Evolutionary conservation across 92 coral and sea anemone genomes (phyloP), one percentile per base, ranked within the genome.

Genomic region (Phenganax subtilis): DNA sequence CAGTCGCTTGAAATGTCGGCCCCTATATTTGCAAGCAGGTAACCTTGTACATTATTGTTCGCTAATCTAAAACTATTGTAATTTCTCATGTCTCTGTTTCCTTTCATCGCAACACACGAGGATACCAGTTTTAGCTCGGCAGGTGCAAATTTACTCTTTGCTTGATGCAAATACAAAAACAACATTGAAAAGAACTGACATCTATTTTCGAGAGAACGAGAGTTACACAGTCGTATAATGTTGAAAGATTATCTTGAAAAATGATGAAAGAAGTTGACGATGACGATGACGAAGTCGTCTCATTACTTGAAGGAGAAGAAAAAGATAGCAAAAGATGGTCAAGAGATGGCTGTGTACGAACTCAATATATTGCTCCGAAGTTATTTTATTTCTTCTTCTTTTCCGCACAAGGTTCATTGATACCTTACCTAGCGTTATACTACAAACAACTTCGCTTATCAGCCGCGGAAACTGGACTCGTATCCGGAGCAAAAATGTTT

Each of bases 341-440:
- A 20, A 81, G 28, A 64, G 47, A 44, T 20, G 51, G 81, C 6
- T 81, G 88, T 29, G 76, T 71, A 54, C 86, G 88, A 68, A 89
- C 82, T 51, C 68, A 86, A 55, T 86, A 85, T 16, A 81, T 88
- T 73, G 84, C 89, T 57, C 89, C 96, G 10, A 94, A 94, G 80
- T 92, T 92, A 7, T 94, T 94, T 77, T 94, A 94, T 85, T 76
- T 91, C 54, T 89, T 89, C 67, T 94, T 94, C 86, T 94, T 92
- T 76, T 88, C 92, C 51, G 98, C 92, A 37, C 87, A 92, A 56
- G 98, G 98, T 53, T 91, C 98, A 16, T 75, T 94, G 29, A 92
- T 88, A 81, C 98, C 98, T 11, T 94, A 94, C 66, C 86, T 94
- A 44, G 97, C 98, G 10, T 89, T 94, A 8, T 94, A 94, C 76